Evolutionary conservation across 30 jellyfish, hydroid and myxozoan genomes (phyloP), one percentile per base, ranked within the genome.

Genomic region (Hydractinia symbiolongicarpus): DNA sequence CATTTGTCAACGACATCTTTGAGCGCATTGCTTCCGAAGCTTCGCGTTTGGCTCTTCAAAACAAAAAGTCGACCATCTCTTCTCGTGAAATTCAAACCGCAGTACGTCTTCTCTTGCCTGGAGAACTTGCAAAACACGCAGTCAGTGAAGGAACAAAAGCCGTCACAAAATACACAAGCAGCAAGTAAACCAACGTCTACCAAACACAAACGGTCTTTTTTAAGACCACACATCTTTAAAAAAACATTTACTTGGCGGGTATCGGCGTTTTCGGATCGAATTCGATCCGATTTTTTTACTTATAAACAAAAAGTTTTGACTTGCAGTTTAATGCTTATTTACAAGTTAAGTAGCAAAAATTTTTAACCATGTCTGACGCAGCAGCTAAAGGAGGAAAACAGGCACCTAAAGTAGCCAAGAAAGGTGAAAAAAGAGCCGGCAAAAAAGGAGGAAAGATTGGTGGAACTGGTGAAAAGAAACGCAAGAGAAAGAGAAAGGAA

Each of bases 21-120:
- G 99, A 95, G 68, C 62, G 99, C 61, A 83, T 95, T 69, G 99
- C 99, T 49, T 85, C 82, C 15, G 97, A 95, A 86, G 97, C 99
- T n/a, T 95, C 99, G 10, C 79, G 89, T 53, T 79, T 95, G 55
- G 89, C 97, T 0, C 90, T 66, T 30, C 94, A 94, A 80, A 94
- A 94, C 83, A 94, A 94, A 73, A 79, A 79, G 62, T 56, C 94
- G 58, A 94, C 99, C 55, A 90, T 90, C 5, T 73, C 95, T n/a
- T 90, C 97, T 57, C 83, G 97, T 55, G 97, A 90, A 67, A 57
- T 90, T 19, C 97, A 90, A 81, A 90, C 97, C 10, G 81, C 97
- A 13, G 97, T 90, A 9, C 86, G 97, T 82, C 91, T 90, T 58
- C 55, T 90, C 81, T 90, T 90, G 56, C 97, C 97, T 15, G 97